phyloP scores from a whole-genome alignment of 2,113 vertebrate genomes.

The Entelurus aequoreus region DNA sequence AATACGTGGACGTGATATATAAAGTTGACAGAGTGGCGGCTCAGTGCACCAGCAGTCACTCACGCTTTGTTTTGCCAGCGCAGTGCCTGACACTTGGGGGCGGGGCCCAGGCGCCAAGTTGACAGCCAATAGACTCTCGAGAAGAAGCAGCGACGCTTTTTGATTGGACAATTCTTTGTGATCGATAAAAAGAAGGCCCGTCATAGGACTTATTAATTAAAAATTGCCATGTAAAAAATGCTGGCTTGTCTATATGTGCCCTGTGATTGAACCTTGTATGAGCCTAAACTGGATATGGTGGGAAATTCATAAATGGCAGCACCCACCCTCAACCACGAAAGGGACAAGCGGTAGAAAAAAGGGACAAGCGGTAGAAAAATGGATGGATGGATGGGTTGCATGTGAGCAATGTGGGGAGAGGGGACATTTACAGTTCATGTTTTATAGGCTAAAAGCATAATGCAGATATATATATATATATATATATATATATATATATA shows the following conservation, averaged over 20 bases:
- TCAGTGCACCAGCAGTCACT: conserved; percentile 39
- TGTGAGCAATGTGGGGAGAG: no score
- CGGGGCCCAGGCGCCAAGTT: conserved; percentile 39
- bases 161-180: conserved; percentile 45
- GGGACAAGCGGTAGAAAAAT: no score
- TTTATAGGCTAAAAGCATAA: no score
- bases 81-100: conserved; percentile 57
- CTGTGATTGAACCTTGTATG: neutral
- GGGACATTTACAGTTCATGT: no score
- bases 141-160: conserved; percentile 34
- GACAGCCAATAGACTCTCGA: conserved; percentile 51
- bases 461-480: no score
- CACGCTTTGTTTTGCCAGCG: conserved; percentile 33
- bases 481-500: no score
- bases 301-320: no score
- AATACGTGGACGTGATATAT: neutral
- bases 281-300: no score
- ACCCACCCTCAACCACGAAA: no score
- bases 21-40: conserved; percentile 43
- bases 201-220: conserved; percentile 12
- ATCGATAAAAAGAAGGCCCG: conserved; percentile 21
- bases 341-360: no score
- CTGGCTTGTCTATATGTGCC: neutral
- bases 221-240: neutral
- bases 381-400: no score